Evolutionary conservation across 53 echinoderm and acorn worm species (phyloP), one percentile per base, ranked within the genome.

Genomic region (Patiria pectinifera): DNA sequence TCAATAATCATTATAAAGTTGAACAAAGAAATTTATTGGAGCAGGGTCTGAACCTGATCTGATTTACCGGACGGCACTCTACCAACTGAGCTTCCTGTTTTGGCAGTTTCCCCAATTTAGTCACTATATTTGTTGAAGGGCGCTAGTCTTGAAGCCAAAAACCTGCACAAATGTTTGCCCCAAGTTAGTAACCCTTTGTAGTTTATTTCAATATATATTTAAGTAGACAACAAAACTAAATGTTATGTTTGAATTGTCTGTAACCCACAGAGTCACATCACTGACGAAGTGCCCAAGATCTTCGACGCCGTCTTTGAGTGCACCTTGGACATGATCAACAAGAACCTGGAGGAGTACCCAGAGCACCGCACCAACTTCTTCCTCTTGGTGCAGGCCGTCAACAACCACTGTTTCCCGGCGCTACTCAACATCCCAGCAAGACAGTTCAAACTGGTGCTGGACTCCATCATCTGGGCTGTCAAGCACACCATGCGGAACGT

Each of bases 401-500:
- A 96, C 92, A 95, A 92, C 83, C 98, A 98, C 78, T 96, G 96
- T 87, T 98, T 98, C 93, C 81, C 95, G 4, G 98, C 98, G 11
- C 94, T 98, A 6, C 93, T 97, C 63, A 94, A 94, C 76, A 97
- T 97, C 60, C 96, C 98, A 69, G 93, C 98, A 22, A 87, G 92
- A 53, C 96, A 97, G 83, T 98, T 98, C 92, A 96, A 96, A 72
- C 96, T 98, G 47, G 96, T 98, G 53, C 93, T 98, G 71, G 95
- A 98, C 93, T 98, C 98, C 80, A 97, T 98, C 66, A 92, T 98
- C 82, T 96, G 98, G 98, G 96, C 98, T n/a, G 93, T 98, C 45
- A 98, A 96, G 82, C 98, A 98, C 89, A 98, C 98, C 53, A 98
- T 98, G 98, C 95, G 98, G 72, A 98, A 98, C 93, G 98, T 98